phyloP scores from a whole-genome alignment of 2,113 vertebrate species.

The Thomomys bottae region DNA sequence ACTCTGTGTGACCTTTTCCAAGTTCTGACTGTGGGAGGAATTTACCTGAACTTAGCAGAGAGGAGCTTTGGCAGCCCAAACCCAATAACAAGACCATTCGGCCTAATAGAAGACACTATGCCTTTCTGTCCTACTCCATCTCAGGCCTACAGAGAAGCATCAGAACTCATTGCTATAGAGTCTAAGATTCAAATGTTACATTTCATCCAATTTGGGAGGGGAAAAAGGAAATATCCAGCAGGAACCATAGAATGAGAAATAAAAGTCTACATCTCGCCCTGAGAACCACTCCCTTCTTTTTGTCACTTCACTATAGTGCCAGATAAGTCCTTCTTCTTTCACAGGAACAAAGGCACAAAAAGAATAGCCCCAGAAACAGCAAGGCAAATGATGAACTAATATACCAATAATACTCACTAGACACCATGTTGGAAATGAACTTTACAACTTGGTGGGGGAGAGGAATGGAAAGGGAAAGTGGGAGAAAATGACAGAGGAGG shows the following conservation, averaged over 20 bases:
- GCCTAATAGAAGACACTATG: not conserved
- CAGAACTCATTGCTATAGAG: not conserved
- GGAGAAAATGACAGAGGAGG: too few relatives aligned
- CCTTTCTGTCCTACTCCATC: not conserved
- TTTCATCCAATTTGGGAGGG: not conserved
- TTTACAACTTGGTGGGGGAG: too few relatives aligned
- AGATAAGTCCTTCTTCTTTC: not conserved
- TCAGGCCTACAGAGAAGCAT: not conserved
- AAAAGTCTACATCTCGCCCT: not conserved
- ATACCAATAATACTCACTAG: too few relatives aligned
- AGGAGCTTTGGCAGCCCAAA: not conserved
- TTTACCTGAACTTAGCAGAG: not conserved
- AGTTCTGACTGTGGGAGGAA: not conserved
- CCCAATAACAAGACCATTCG: not conserved
- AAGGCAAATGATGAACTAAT: too few relatives aligned
- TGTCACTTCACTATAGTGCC: not conserved
- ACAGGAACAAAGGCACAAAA: not conserved
- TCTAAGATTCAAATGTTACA: not conserved
- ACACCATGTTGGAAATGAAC: too few relatives aligned
- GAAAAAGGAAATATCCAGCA: slow-evolving; percentile 2
- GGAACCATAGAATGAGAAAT: not conserved
- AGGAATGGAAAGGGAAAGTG: too few relatives aligned
- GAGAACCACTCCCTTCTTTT: not conserved
- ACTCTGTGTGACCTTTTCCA: not conserved
- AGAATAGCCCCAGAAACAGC: too few relatives aligned